These are phyloP conservation scores for Lasiurus cinereus DNA, from an alignment of 2,113 vertebrate genomes.

Conservation along the genomic window DNA sequence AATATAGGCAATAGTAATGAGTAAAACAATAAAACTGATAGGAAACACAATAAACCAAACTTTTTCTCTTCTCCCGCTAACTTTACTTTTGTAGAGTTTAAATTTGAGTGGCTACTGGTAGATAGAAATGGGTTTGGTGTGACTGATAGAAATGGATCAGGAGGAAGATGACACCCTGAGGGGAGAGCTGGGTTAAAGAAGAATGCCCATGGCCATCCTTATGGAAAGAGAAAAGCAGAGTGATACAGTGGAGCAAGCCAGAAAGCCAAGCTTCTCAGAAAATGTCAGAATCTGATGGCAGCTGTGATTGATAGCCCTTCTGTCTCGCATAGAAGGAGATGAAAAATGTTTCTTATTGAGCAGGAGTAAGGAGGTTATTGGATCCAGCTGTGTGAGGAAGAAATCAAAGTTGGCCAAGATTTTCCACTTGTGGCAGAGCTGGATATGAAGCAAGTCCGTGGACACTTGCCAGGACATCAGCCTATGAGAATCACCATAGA, in stretches of 20 bases:
- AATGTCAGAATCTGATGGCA: neutral
- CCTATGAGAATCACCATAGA: neutral
- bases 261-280: neutral
- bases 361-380: neutral
- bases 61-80: neutral
- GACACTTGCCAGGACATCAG: neutral
- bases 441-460: neutral
- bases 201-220: neutral
- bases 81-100: neutral
- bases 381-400: neutral
- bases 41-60: neutral
- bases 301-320: neutral
- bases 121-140: neutral
- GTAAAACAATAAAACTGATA: neutral
- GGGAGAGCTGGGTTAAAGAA: neutral
- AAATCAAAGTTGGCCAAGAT: neutral
- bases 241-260: neutral
- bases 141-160: neutral
- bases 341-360: slow-evolving; percentile 35
- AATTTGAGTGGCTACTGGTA: neutral
- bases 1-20: neutral
- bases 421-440: neutral
- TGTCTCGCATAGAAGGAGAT: neutral
- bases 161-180: neutral
- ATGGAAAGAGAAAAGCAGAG: neutral